Evolutionary conservation across 2,113 vertebrate species (phyloP), one percentile per base, ranked within the genome.

Genomic region (Calidris pugnax): DNA sequence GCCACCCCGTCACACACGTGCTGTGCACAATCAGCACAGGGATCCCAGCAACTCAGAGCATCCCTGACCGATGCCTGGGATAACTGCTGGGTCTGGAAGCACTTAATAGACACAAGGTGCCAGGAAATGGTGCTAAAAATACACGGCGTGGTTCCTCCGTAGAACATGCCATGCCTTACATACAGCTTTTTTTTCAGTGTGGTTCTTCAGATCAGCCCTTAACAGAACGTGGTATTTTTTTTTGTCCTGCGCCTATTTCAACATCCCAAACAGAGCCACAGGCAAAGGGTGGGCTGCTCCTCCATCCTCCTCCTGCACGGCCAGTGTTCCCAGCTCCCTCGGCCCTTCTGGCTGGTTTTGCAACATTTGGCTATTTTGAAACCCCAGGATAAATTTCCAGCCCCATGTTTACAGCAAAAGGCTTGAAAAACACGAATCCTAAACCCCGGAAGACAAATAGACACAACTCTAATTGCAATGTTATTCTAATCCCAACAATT

Each of bases 341-440:
- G 2, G 66, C 85, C 81, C 74, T 95, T 63, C 93, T 94, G 87
- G 71, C 37, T 37, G 26, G 66, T 96, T 96, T 96, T 97, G 95
- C 87, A 97, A 97, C 66, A 76, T n/a, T 94, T 87, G 81, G 62
- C 63, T 91, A 16, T 93, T 96, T 92, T 90, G 96, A 96, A 96
- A 96, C 33, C 48, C 63, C 35, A 55, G 68, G 91, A 96, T 73
- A 62, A 83, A 94, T 94, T 87, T 94, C 84, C 87, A 96, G 74
- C 39, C 57, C 41, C 14, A 0, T 89, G 89, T 96, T 96, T 96
- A 93, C 77, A 94, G 93, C 71, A 83, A 85, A 95, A 87, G 32
- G 50, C 48, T 92, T 94, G 94, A 93, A 94, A 94, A 96, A 85
- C 39, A 73, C 2, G 3, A 57, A 75, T 84, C 73, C 56, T 45